Percentiles rank a stretch among this genome's conserved stretches.
phyloP scores from a whole-genome alignment of 2,888 invertebrate genomes.

The Hecatera dysodea region DNA sequence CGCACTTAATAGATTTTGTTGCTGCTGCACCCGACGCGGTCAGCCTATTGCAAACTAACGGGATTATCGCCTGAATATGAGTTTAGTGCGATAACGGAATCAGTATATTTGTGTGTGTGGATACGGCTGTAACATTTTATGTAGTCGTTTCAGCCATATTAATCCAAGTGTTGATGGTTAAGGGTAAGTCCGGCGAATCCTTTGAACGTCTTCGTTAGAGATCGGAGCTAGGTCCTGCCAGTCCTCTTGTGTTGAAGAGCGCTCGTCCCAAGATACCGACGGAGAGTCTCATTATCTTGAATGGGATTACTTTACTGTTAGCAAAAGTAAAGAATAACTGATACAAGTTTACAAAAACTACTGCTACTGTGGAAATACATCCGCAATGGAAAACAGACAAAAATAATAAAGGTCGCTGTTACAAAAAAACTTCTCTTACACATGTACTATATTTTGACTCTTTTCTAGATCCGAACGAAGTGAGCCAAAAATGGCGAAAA shows the following conservation, averaged over 20 bases:
- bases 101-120: slow-evolving; percentile 74
- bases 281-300: slow-evolving; percentile 73
- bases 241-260: slow-evolving; percentile 67
- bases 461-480: slow-evolving; percentile 64
- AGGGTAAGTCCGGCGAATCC: slow-evolving; percentile 56
- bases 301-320: slow-evolving; percentile 61
- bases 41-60: slow-evolving; percentile 86
- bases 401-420: slow-evolving; percentile 32
- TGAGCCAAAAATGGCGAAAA: slow-evolving; percentile 82
- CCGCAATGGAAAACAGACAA: neutral
- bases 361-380: neutral
- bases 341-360: slow-evolving; percentile 17
- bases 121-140: slow-evolving; percentile 46
- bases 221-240: slow-evolving; percentile 66
- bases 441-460: slow-evolving; percentile 30
- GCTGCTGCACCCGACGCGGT: slow-evolving; percentile 81
- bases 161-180: slow-evolving; percentile 60
- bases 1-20: slow-evolving; percentile 90
- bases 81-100: slow-evolving; percentile 80
- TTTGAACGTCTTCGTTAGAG: slow-evolving; percentile 78
- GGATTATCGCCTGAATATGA: slow-evolving; percentile 87
- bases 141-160: slow-evolving; percentile 56
- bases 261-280: slow-evolving; percentile 65
- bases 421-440: slow-evolving; percentile 32
- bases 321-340: slow-evolving; percentile 12